Conservation (phyloP, 2,888 invertebrate genomes). For the Parnassius apollo region DNA sequence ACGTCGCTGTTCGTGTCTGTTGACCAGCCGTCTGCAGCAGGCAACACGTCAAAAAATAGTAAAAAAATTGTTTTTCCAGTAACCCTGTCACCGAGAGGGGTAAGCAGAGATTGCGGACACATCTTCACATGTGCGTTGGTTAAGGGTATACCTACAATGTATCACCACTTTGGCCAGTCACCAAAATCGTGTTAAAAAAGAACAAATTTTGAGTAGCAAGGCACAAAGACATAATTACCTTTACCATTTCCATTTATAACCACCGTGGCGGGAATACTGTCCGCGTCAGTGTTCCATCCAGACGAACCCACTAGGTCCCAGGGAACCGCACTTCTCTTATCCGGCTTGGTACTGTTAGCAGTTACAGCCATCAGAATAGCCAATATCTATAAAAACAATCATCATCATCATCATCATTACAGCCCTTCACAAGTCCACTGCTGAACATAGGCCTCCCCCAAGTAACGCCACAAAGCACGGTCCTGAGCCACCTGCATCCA, state of each 20-base stretch:
- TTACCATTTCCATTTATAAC: slow-evolving; percentile 17
- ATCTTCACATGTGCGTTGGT: no score
- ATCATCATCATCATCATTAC: no score
- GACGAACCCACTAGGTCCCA: slow-evolving; percentile 40
- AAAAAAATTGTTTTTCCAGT: no score
- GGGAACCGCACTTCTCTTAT: slow-evolving; percentile 56
- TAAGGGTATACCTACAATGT: no score
- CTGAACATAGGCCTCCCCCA: no score
- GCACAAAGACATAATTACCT: slow-evolving; percentile 18
- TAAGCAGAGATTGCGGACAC: no score
- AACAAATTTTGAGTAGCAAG: background rate
- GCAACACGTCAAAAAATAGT: background rate
- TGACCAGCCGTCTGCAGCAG: slow-evolving; percentile 32
- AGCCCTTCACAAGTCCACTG: no score
- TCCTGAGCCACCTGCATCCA: no score
- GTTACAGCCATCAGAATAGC: slow-evolving; percentile 38
- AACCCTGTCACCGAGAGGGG: no score
- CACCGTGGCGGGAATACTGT: slow-evolving; percentile 36
- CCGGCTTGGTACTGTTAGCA: slow-evolving; percentile 40
- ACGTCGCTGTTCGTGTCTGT: slow-evolving; percentile 84
- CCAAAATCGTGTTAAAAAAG: no score
- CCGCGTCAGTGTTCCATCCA: slow-evolving; percentile 37
- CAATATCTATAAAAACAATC: slow-evolving; percentile 35
- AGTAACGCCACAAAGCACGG: no score
- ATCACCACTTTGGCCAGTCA: no score